Base-by-base conservation (phyloP, 2,888 invertebrate genomes). In the Formica aserva region DNA sequence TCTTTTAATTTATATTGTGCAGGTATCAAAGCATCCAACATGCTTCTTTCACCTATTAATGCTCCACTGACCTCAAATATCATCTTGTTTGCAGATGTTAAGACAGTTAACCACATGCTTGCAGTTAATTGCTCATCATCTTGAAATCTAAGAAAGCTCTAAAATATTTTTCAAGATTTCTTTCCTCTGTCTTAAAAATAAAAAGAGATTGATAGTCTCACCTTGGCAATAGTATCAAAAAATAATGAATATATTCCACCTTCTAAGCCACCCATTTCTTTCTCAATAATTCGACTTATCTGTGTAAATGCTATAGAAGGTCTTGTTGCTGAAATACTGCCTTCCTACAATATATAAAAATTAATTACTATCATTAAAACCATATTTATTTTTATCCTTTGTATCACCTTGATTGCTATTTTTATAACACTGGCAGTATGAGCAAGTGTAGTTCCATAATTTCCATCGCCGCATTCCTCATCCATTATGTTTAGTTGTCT, bases 211-310 rank as follows among this genome's bases (percentile, higher is more conserved):
- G 22, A 57, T 13, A 26, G 3, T n/a, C 77, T 85, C 77, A 95
- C 94, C 85, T 96, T 95, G 0, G 96, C 96, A 1, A 96, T 96
- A 0, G 97, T 96, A 5, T 97, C 95, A 83, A 98, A 96, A 76
- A 97, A 96, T 86, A 98, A 95, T 71, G 97, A 96, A 95, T 98
- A 98, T 66, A 98, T 95, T 4, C 97, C 97, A 1, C 98, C 98
- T 5, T 97, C 96, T 0, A 97, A 96, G 0, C 97, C 97, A 0
- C 97, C 97, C 96, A 97, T 97, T 78, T 95, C 95, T 15, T 95
- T 95, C 93, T 97, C 97, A 0, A 97, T 96, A 3, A 97, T 95
- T 85, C 95, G 95, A 8, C 96, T 96, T 29, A 96, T 91, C 84
- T 92, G 88, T n/a, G 65, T 84, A 52, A 92, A 87, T 22, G 89